Conservation (phyloP, 2,113 vertebrate species). For the Pyxicephalus adspersus region DNA sequence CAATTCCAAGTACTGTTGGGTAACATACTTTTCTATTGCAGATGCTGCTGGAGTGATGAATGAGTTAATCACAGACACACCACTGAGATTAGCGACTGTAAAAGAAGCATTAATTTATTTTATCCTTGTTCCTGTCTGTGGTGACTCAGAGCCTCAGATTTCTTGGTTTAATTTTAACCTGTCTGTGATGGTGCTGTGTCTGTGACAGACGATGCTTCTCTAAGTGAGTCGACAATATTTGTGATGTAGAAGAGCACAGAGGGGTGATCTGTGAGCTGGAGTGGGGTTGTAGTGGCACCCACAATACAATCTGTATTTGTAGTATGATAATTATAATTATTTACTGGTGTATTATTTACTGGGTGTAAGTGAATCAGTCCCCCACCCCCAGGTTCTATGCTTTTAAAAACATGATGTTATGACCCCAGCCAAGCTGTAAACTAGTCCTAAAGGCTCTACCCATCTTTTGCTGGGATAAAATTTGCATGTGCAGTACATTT, state of each 20-base stretch:
- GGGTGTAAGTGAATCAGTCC: too few relatives aligned
- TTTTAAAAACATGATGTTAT: too few relatives aligned
- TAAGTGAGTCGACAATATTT: constrained; percentile 27
- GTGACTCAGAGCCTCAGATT: constrained; percentile 52
- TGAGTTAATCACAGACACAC: constrained; percentile 36
- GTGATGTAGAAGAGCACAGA: constrained; percentile 2
- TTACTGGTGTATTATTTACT: background rate
- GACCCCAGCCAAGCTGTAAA: too few relatives aligned
- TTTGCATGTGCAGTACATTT: too few relatives aligned
- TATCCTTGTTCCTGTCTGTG: constrained; percentile 31
- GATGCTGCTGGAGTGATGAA: background rate
- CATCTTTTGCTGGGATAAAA: too few relatives aligned
- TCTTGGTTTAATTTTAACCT: constrained; percentile 50
- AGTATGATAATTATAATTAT: background rate
- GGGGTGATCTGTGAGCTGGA: background rate
- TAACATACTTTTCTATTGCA: background rate
- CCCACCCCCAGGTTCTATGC: too few relatives aligned
- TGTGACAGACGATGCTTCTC: constrained; percentile 41
- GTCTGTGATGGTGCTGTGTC: constrained; percentile 37
- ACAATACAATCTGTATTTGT: background rate
- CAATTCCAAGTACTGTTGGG: too few relatives aligned
- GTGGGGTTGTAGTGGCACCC: background rate
- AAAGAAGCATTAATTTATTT: constrained; percentile 41
- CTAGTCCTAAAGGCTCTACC: too few relatives aligned
- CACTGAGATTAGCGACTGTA: constrained; percentile 26